Evolutionary conservation across 2,113 vertebrate species (phyloP), one percentile per base, ranked within the genome.

Genomic region (Scartelaos histophorus): DNA sequence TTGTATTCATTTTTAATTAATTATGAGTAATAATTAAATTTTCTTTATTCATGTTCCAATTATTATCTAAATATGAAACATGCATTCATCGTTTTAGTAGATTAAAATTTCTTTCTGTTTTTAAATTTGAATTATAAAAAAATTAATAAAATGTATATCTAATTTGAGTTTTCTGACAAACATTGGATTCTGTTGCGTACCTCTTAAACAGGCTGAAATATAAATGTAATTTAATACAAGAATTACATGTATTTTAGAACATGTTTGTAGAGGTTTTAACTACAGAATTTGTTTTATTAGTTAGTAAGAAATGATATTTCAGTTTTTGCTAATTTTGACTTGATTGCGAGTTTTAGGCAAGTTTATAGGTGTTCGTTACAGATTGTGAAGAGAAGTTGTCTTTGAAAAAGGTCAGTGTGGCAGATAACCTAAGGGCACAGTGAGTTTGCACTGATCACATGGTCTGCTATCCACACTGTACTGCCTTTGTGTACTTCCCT

Each of bases 401-500:
- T 80, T 82, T 82, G 17, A 79, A 71, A 53, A 72, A 46, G 79
- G 66, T 78, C 16, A 0, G 10, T 43, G 38, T 43, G 69, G 51
- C 19, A 56, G 75, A 80, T 87, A 62, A 88, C 89, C 86, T 10
- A 66, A 85, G 86, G 90, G 84, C 78, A 67, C 72, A 90, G 72
- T 82, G 82, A 7, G 76, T 82, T 69, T 73, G 58, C 53, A 68
- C 86, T n/a, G 34, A n/a, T 89, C 89, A 89, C 88, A 85, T 91
- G 87, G 35, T 77, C 75, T 29, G 34, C 74, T 80, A 81, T 89
- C 89, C 82, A 90, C 60, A 72, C 76, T 61, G 53, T 7, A 4
- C 12, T 79, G 71, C 70, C 70, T 87, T 83, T 89, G 76, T 89
- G 54, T 71, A 65, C 67, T 70, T 83, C 67, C 73, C 69, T 38